Evolutionary conservation across 23 tunicate genomes (phyloP).

Genomic region (Ascidia mentula): DNA sequence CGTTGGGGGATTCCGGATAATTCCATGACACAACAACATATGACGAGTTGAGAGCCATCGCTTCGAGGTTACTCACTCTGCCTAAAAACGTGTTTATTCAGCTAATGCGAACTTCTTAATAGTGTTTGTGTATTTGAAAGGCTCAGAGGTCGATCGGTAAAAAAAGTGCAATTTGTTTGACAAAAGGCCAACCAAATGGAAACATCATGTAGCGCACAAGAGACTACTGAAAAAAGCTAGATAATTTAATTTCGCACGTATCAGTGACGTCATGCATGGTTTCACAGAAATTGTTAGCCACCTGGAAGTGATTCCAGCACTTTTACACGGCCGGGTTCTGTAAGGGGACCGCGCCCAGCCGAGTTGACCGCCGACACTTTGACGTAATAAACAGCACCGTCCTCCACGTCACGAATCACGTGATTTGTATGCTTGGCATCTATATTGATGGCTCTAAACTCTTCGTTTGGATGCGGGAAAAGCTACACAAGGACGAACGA

Average conservation of each 20-base stretch:
- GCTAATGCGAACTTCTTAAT: no score
- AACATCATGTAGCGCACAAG: no score
- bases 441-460: background rate
- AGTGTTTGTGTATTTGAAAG: no score
- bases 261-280: no score
- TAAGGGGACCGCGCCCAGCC: background rate
- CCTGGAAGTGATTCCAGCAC: background rate
- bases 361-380: background rate
- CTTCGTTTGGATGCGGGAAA: background rate
- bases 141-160: no score
- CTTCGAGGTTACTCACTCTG: conserved; percentile 14
- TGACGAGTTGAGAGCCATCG: conserved; percentile 45
- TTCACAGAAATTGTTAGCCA: background rate
- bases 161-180: no score
- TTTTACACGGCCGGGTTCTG: background rate
- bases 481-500: no score
- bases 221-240: no score
- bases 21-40: conserved; percentile 48
- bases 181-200: no score
- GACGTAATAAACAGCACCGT: background rate
- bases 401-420: background rate
- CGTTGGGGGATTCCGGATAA: conserved; percentile 48
- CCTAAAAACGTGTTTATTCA: background rate
- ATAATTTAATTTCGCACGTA: no score
- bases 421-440: background rate